phyloP scores from a whole-genome alignment of 2,113 vertebrate genomes.

The Corynorhinus townsendii region DNA sequence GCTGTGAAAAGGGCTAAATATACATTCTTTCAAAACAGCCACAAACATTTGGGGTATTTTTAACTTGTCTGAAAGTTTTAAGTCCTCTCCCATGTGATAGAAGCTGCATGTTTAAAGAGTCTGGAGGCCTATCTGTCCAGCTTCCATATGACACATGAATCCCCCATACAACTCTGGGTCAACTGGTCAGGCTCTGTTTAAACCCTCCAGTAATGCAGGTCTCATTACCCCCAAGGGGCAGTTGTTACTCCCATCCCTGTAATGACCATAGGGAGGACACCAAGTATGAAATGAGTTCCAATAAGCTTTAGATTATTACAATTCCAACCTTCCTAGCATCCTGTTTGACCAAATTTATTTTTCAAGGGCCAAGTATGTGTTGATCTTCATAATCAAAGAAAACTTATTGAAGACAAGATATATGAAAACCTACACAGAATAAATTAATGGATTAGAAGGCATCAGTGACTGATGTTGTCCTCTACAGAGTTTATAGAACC shows the following conservation, averaged over 20 bases:
- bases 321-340: neutral
- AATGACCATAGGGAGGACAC: neutral
- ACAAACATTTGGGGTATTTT: neutral
- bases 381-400: neutral
- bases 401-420: neutral
- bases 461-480: neutral
- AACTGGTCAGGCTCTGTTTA: neutral
- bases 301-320: neutral
- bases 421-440: neutral
- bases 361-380: neutral
- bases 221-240: neutral
- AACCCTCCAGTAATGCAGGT: neutral
- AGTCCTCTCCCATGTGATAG: neutral
- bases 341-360: neutral
- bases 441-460: neutral
- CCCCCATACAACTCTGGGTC: neutral
- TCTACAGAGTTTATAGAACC: neutral
- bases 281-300: neutral
- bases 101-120: neutral
- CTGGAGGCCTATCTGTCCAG: neutral
- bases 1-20: neutral
- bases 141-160: neutral
- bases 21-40: slow-evolving; percentile 19
- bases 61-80: slow-evolving; percentile 36
- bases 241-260: neutral